These are phyloP conservation scores for Euproctis similis DNA, from an alignment of 2,888 invertebrate species.

Conservation along the genomic window DNA sequence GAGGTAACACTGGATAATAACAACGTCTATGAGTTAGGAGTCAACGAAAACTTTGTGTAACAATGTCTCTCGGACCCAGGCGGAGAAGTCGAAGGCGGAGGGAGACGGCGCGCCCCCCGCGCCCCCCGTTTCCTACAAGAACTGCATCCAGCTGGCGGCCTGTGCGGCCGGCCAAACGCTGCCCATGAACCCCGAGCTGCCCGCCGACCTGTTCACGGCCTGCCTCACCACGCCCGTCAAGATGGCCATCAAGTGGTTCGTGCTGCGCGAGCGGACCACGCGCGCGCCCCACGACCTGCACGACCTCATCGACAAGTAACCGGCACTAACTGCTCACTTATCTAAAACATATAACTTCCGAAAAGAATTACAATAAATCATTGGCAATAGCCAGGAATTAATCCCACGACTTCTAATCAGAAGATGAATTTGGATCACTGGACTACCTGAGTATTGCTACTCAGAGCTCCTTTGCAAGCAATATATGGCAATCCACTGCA, in stretches of 20 bases:
- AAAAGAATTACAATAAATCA: no score
- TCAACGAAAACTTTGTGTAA: not conserved
- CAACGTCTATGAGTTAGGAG: not conserved
- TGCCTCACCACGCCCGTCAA: constrained; percentile 99
- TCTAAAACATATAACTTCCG: no score
- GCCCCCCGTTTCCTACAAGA: constrained; percentile 81
- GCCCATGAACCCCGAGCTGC: constrained; percentile 98
- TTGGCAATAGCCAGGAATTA: no score
- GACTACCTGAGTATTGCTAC: no score
- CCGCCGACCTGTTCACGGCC: constrained; percentile 97
- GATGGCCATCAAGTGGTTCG: constrained; percentile 96
- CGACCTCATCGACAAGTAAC: constrained; percentile 92
- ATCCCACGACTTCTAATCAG: no score
- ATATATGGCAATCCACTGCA: no score
- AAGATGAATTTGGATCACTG: no score
- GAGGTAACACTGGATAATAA: constrained; percentile 31
- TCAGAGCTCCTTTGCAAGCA: no score
- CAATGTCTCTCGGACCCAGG: not conserved
- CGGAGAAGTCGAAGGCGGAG: constrained; percentile 8
- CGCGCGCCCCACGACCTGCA: constrained; percentile 87
- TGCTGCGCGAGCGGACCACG: constrained; percentile 86
- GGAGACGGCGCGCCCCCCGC: constrained; percentile 1
- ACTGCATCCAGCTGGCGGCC: constrained; percentile 97
- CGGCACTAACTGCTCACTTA: no score
- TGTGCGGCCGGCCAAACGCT: constrained; percentile 94